Evolutionary conservation across 1,140 invertebrate genomes (phyloP), one percentile per base, ranked within the genome.

Genomic region (Paracyclopina nana): DNA sequence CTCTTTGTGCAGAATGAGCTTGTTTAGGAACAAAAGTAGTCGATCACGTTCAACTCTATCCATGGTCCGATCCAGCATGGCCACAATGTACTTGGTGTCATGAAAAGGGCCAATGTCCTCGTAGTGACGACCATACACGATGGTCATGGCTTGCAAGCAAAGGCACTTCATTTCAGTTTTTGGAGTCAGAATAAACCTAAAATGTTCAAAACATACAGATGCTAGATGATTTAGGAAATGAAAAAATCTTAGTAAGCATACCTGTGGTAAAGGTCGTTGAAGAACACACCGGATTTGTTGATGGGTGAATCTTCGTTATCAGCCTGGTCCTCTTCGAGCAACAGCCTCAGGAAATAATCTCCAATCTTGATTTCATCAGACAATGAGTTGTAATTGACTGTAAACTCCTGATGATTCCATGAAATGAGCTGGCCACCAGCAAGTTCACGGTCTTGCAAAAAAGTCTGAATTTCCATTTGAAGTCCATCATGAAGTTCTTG

Each of bases 341-440:
- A 69, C 56, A 98, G 68, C 53, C 92, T 72, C 56, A 99, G 72
- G 63, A 96, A 99, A 69, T 98, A 99, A 66, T 97, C 91, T 25
- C 94, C 92, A 61, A 98, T 95, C 70, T 85, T 87, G 28, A 98
- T 86, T 69, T 98, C 94, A 59, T 97, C 88, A 52, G 79, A 76
- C 31, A 98, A 70, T 62, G 87, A 91, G 58, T 79, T 74, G 69
- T 98, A 99, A 54, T 77, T 75, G 1, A 94, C 77, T 57, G 95
- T 87, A 63, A 96, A 91, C 68, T 99, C 95, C 43, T 80, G 74
- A 69, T 97, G 86, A 71, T 99, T 99, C 95, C 95, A 99, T 0
- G 87, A 82, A 1, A 94, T 86, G 12, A 84, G 68, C 24, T 73
- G 72, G 14, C 77, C 77, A 9, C 63, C 60, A 22, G 58, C 50